Base-by-base conservation (phyloP, 2,888 invertebrate species). In the Callimorpha dominula region DNA sequence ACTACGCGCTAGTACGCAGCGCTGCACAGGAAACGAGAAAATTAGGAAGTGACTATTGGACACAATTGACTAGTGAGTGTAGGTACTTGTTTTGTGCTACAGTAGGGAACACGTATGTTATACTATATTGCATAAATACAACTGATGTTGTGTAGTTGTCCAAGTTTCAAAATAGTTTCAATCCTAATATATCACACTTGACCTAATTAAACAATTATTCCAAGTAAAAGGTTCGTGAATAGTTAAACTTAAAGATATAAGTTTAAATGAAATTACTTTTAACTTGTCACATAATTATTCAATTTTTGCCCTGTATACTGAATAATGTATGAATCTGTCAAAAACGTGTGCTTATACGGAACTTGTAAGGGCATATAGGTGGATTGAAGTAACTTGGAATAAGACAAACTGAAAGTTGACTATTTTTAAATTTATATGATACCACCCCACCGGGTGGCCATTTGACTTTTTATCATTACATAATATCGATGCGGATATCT, bases 21-120 rank as follows among this genome's bases (percentile, higher is more conserved):
- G 83, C 81, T 83, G 81, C 86, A 86, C 89, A 91, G 95, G 95
- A 95, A 92, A 90, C 90, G 92, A 93, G 93, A 91, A 92, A 92
- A 94, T 95, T 93, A 95, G 95, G 95, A 95, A 90, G 94, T 93
- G 89, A 90, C 91, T 91, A 93, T 93, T 94, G 92, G 88, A 87
- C 87, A 87, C 94, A 94, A 95, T 95, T 95, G 93, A 85, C 87
- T 87, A 62, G 62, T 54, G 31, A 86, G 85, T 76, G 79, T 77
- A 74, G 76, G 80, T 66, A 77, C 78, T 66, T 43, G 74, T 77
- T 75, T 70, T 66, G 73, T 77, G 73, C 80, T 77, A 75, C 60
- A 60, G 31, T 60, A 60, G 9, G 31, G 12, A 31, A 60, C 31
- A 60, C 31, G 57, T 54, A 17, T 57, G 57, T 57, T 57, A 20